phyloP scores from a whole-genome alignment of 2,888 invertebrate species.

The Zelleria hepariella region DNA sequence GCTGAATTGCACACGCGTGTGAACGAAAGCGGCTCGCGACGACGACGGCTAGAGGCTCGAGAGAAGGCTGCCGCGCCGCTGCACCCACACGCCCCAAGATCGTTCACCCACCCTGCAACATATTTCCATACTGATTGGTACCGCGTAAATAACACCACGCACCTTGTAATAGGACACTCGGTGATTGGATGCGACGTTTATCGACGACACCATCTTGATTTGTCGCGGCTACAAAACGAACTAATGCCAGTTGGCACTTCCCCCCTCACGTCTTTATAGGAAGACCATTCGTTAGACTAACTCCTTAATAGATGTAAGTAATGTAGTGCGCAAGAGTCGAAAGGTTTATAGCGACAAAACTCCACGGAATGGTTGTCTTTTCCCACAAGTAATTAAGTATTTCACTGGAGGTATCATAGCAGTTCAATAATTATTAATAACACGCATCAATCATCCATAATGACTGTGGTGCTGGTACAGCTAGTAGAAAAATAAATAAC shows the following conservation, averaged over 20 bases:
- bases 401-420: not conserved
- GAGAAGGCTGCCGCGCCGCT: slow-evolving; percentile 16
- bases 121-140: slow-evolving; percentile 68
- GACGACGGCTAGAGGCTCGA: slow-evolving; percentile 60
- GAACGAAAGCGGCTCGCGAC: slow-evolving; percentile 52
- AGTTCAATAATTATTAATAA: not conserved
- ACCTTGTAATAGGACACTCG: slow-evolving; percentile 48
- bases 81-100: slow-evolving; percentile 52
- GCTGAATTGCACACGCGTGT: slow-evolving; percentile 31
- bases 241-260: slow-evolving; percentile 26
- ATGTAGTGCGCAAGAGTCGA: slow-evolving; percentile 15
- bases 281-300: slow-evolving; percentile 36
- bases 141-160: slow-evolving; percentile 50
- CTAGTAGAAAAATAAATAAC: not conserved
- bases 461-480: not conserved
- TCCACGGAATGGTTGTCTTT: not conserved
- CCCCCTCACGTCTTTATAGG: slow-evolving; percentile 29
- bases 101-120: slow-evolving; percentile 59
- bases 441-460: not conserved
- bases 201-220: slow-evolving; percentile 54
- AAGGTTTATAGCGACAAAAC: not conserved
- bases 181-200: slow-evolving; percentile 50
- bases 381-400: not conserved
- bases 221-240: slow-evolving; percentile 32
- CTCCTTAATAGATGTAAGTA: slow-evolving; percentile 43